A percentile compares a stretch with the other conserved stretches of the same genome.
Conservation (phyloP, 2,797 vertebrate species). For the Gallinago solitaria region DNA sequence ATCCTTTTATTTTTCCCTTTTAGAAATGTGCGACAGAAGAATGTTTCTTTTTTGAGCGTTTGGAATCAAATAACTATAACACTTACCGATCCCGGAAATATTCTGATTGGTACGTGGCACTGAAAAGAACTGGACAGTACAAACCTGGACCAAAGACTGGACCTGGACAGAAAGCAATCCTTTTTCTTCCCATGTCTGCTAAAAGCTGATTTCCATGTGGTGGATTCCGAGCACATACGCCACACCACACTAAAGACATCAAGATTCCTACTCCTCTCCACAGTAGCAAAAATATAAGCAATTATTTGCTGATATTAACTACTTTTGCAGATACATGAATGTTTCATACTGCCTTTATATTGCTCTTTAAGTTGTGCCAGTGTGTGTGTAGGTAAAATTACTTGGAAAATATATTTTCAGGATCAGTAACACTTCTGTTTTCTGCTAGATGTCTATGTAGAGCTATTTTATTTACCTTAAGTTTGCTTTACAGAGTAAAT, state of each 20-base stretch:
- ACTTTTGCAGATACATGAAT: conserved; percentile 10
- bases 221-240: neutral
- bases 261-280: neutral
- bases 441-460: neutral
- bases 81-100: conserved; percentile 96
- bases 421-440: conserved; percentile 4
- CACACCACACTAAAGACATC: neutral
- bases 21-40: conserved; percentile 95
- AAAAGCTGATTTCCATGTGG: conserved; percentile 80
- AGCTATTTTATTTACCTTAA: conserved; percentile 39
- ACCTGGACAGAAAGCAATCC: conserved; percentile 97
- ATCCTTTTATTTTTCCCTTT: conserved; percentile 21
- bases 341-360: conserved; percentile 1
- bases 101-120: conserved; percentile 93
- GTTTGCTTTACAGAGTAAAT: conserved; percentile 44
- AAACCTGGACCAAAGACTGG: conserved; percentile 93
- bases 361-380: conserved; percentile 41
- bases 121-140: conserved; percentile 96
- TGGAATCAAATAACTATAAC: conserved; percentile 99
- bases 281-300: conserved; percentile 43
- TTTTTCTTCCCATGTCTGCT: conserved; percentile 97
- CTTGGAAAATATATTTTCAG: neutral
- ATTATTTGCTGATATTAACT: conserved; percentile 31
- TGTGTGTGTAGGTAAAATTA: neutral
- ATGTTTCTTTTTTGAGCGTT: conserved; percentile 93